phyloP scores from a whole-genome alignment of 2,797 vertebrate genomes.

The Parauchenoglanis ngamensis region DNA sequence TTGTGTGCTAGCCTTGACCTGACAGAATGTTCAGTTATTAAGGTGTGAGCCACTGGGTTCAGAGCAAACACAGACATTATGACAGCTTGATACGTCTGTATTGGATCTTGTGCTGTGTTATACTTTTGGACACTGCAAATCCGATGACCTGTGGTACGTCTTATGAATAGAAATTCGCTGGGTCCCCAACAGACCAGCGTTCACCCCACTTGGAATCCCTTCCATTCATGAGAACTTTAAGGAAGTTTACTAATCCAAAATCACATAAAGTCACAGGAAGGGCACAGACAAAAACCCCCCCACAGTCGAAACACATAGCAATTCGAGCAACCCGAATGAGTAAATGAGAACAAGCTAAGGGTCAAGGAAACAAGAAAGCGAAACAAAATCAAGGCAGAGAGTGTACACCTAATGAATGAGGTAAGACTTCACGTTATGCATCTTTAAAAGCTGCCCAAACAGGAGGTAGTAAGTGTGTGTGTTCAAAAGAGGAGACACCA shows the following conservation, averaged over 20 bases:
- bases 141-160: background rate
- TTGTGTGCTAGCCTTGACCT: constrained; percentile 60
- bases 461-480: background rate
- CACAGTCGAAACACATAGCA: background rate
- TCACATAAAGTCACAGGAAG: background rate
- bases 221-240: background rate
- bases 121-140: background rate
- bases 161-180: background rate
- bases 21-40: constrained; percentile 40
- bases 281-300: background rate
- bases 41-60: constrained; percentile 23
- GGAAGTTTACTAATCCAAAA: constrained; percentile 1
- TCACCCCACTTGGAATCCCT: background rate
- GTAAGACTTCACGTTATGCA: background rate
- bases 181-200: background rate
- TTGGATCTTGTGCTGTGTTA: background rate
- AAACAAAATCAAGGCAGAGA: background rate
- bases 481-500: background rate
- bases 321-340: background rate
- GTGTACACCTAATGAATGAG: background rate
- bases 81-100: constrained; percentile 3
- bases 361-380: background rate
- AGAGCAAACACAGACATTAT: background rate
- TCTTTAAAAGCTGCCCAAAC: background rate
- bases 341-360: background rate